Conservation (phyloP, 1,140 invertebrate genomes). For the Anagrus nilaparvatae region DNA sequence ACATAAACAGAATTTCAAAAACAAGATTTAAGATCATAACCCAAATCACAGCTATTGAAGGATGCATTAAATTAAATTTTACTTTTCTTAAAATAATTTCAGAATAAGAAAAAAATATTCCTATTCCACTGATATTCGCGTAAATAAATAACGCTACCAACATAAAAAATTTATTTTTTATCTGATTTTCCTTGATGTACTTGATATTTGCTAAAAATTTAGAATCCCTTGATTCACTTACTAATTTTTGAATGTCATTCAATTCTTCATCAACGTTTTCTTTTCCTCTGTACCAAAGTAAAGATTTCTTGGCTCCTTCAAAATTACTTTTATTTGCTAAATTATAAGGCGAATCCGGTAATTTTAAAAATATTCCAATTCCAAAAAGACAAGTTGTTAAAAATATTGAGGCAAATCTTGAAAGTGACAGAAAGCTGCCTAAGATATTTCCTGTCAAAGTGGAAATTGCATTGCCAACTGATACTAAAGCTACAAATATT, state of each 20-base stretch:
- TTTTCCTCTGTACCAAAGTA: conserved; percentile 16
- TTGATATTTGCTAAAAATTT: conserved; percentile 5
- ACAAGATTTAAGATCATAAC: too few species aligned
- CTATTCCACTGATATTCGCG: conserved; percentile 67
- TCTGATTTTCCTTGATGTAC: conserved; percentile 7
- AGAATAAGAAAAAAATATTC: conserved; percentile 61
- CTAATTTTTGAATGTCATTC: conserved; percentile 12
- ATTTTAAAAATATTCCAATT: too few species aligned
- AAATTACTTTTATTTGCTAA: conserved; percentile 44
- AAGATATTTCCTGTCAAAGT: too few species aligned
- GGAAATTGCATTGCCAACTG: too few species aligned
- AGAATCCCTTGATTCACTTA: not conserved
- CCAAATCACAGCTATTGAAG: conserved; percentile 49
- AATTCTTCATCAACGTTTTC: conserved; percentile 8
- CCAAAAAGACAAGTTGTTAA: too few species aligned
- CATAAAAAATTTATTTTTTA: conserved; percentile 51
- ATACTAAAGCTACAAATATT: too few species aligned
- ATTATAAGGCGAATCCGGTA: conserved; percentile 62
- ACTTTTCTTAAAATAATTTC: conserved; percentile 62
- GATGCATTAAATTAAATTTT: conserved; percentile 31
- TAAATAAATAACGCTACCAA: conserved; percentile 55
- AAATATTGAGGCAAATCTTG: too few species aligned
- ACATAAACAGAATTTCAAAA: conserved; percentile 38
- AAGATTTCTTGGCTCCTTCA: conserved; percentile 46
- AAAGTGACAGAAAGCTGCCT: too few species aligned